phyloP scores from a whole-genome alignment of 2,113 vertebrate species.

The Columbina picui region DNA sequence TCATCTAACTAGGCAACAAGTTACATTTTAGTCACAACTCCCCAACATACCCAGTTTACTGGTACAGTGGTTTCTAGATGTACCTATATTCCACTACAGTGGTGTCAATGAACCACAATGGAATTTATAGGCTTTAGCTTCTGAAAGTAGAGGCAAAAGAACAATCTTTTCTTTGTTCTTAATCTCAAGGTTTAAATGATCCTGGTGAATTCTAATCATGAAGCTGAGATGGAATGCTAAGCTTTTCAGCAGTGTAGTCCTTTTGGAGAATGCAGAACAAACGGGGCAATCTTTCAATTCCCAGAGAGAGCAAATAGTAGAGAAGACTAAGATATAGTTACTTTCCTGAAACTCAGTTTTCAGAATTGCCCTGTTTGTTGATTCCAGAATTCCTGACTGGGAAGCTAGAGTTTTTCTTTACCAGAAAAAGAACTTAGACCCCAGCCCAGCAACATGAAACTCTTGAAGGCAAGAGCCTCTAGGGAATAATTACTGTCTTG shows the following conservation, averaged over 20 bases:
- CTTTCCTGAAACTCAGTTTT: not conserved
- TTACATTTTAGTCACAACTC: not conserved
- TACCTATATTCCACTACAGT: not conserved
- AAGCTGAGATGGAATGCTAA: not conserved
- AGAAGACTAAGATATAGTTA: not conserved
- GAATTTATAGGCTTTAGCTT: not conserved
- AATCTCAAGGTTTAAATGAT: not conserved
- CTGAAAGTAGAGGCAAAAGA: not conserved
- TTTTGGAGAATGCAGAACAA: not conserved
- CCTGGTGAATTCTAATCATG: not conserved
- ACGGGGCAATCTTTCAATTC: not conserved
- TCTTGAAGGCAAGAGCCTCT: not conserved
- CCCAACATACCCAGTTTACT: not conserved
- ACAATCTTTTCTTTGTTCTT: not conserved
- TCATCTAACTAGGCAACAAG: not conserved
- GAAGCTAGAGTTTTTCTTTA: not conserved
- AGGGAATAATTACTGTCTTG: not conserved
- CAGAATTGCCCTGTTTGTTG: not conserved
- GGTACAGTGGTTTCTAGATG: not conserved
- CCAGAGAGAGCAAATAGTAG: not conserved
- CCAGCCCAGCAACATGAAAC: not conserved
- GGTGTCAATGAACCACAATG: not conserved
- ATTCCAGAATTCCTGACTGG: not conserved
- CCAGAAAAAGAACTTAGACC: not conserved
- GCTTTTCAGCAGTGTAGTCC: not conserved